Conservation (phyloP, 2,888 invertebrate genomes). For the Apamea sordens region DNA sequence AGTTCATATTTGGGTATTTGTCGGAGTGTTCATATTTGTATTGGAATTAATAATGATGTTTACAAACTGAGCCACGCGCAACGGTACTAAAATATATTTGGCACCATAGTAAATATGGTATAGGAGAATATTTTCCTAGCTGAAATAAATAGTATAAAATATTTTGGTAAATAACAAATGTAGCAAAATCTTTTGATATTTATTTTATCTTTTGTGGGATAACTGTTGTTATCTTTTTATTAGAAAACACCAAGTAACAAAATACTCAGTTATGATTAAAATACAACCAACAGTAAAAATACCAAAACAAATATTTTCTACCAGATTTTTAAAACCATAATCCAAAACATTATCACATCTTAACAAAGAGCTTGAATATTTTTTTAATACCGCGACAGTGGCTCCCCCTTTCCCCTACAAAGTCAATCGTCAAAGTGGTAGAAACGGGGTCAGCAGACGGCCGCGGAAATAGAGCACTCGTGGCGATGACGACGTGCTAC, state of each 20-base stretch:
- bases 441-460: conserved; percentile 74
- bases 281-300: neutral
- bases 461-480: conserved; percentile 73
- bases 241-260: neutral
- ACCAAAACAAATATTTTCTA: neutral
- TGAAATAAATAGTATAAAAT: neutral
- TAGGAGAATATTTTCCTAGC: neutral
- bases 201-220: neutral
- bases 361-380: conserved; percentile 47
- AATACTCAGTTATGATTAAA: conserved; percentile 6
- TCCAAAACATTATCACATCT: conserved; percentile 36
- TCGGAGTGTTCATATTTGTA: conserved; percentile 5
- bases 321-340: conserved; percentile 4
- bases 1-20: neutral
- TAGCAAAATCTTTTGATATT: neutral
- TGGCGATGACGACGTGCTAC: conserved; percentile 62
- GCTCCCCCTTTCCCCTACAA: conserved; percentile 55
- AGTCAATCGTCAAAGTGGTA: conserved; percentile 82
- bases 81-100: neutral
- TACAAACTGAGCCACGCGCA: neutral
- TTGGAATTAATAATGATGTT: conserved; percentile 25
- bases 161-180: neutral
- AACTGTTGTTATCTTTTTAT: neutral
- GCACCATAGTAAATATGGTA: too few relatives aligned
- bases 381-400: conserved; percentile 59